These are phyloP conservation scores for Dascillus cervinus DNA, from an alignment of 2,888 invertebrate genomes.

Conservation along the genomic window DNA sequence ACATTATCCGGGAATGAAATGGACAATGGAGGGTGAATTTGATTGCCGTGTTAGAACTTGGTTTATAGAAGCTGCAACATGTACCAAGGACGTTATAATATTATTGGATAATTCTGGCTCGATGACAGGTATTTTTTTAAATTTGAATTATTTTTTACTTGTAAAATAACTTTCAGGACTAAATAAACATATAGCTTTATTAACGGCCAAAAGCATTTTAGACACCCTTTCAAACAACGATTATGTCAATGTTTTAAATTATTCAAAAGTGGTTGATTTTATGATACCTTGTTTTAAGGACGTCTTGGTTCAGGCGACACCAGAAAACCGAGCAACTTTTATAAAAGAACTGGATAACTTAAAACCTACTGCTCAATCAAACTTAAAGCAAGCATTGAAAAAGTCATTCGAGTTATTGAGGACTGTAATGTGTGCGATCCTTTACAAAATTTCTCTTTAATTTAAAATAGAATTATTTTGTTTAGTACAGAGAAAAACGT, in stretches of 20 bases:
- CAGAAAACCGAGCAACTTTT: constrained; percentile 73
- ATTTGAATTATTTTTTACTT: constrained; percentile 33
- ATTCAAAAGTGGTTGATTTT: constrained; percentile 60
- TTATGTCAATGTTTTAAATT: constrained; percentile 86
- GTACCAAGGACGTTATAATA: constrained; percentile 95
- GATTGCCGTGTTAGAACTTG: constrained; percentile 90
- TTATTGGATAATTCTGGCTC: constrained; percentile 93
- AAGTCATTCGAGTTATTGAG: constrained; percentile 81
- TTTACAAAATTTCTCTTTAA: not conserved
- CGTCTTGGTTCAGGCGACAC: constrained; percentile 79
- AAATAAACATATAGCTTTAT: constrained; percentile 64
- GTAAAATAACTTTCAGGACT: constrained; percentile 27
- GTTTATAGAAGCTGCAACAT: constrained; percentile 97
- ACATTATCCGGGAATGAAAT: constrained; percentile 74
- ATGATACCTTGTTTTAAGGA: constrained; percentile 80
- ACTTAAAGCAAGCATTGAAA: constrained; percentile 73
- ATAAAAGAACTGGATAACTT: constrained; percentile 60
- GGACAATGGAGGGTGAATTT: constrained; percentile 58
- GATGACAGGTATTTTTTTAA: constrained; percentile 69
- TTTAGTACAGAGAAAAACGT: constrained; percentile 37
- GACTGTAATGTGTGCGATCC: constrained; percentile 4
- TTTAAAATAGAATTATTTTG: not conserved
- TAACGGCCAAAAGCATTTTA: constrained; percentile 80
- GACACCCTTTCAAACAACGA: constrained; percentile 97
- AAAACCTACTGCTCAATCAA: constrained; percentile 71